Conservation (phyloP, 2,797 vertebrate genomes). For the Syndactyla subalaris region DNA sequence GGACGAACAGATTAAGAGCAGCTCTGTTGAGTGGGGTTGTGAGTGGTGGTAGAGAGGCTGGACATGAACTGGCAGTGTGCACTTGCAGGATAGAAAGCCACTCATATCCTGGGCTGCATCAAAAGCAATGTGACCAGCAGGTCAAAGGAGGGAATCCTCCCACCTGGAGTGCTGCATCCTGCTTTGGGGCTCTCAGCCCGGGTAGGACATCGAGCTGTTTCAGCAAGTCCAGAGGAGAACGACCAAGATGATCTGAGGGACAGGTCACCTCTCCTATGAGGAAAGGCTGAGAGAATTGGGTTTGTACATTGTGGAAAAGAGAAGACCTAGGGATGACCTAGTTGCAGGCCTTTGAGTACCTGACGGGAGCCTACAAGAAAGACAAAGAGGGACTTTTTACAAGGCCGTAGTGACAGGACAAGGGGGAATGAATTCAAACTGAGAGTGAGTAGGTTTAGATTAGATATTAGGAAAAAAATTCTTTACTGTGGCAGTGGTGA, state of each 20-base stretch:
- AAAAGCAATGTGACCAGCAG: rapidly evolving
- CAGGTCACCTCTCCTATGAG: rapidly evolving
- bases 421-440: background rate
- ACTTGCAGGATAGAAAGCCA: background rate
- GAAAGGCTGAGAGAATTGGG: background rate
- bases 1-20: background rate
- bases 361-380: background rate
- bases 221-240: background rate
- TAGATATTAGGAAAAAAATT: background rate
- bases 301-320: background rate
- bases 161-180: background rate
- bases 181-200: background rate
- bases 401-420: background rate
- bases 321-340: background rate
- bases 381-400: background rate
- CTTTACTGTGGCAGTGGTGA: background rate
- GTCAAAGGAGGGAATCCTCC: background rate
- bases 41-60: background rate
- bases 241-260: too few relatives aligned
- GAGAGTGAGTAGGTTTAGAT: background rate
- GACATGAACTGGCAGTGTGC: background rate
- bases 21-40: background rate
- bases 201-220: too few relatives aligned
- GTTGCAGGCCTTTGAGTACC: background rate
- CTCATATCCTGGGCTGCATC: rapidly evolving